Evolutionary conservation across 1,140 invertebrate genomes (phyloP), one percentile per base, ranked within the genome.

Genomic region (Chrysopa pallens): DNA sequence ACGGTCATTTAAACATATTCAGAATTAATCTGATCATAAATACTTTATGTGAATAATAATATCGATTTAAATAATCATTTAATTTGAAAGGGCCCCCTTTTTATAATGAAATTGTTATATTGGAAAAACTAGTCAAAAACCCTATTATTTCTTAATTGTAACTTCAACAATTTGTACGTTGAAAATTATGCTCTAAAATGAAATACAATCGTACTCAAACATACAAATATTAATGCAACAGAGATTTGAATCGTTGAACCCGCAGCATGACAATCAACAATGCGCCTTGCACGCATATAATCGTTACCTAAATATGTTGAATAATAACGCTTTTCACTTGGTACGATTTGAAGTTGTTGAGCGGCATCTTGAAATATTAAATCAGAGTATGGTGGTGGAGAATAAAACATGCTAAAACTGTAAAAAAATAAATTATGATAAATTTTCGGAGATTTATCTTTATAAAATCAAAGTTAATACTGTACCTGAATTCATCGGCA

Each of bases 291-390:
- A 47, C 78, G 67, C 68, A 88, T 72, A 55, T 83, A 88, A 55
- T 84, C 76, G 15, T 60, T 57, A 0, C 84, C 83, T 13, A 88
- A 58, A 56, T 86, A 87, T 6, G 65, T 58, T 5, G 73, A 72
- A 49, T 72, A 81, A 38, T 76, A 62, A 11, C 84, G 65, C 50
- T 80, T 59, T 1, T 68, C 61, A 17, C 68, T 62, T 4, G 72
- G 67, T 17, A 91, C 69, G 0, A 81, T 62, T 47, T 75, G 67
- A n/a, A 93, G 60, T 50, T 89, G 84, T 27, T 86, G 78, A 0
- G 89, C 83, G 0, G 87, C 83, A 58, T 93, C 88, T 65, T 90
- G 87, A 63, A 94, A 94, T 46, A 94, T 93, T 0, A 93, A 61
- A 63, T 94, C 88, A 38, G 78, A 76, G 55, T 78, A 85, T 0